These are phyloP conservation scores for Sebastes kiyomatsui DNA, from an alignment of 2,797 vertebrate genomes.

Conservation along the genomic window DNA sequence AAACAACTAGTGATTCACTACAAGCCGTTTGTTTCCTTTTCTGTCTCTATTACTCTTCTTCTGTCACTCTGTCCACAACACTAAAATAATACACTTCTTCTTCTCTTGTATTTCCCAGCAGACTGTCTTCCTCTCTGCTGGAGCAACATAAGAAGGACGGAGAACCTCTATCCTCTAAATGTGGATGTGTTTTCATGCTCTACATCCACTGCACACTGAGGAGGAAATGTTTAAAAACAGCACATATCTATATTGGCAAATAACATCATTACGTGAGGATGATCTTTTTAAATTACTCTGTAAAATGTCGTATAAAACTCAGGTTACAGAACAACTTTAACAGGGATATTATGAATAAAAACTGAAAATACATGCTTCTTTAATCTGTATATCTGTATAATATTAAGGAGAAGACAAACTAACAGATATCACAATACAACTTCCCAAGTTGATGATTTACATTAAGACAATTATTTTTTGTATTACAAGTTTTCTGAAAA, in stretches of 20 bases:
- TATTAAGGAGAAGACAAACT: not conserved
- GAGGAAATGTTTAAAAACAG: not conserved
- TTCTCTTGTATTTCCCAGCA: conserved; percentile 2
- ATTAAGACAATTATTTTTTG: not conserved
- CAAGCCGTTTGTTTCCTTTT: conserved; percentile 8
- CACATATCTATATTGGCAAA: not conserved
- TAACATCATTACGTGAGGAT: not conserved
- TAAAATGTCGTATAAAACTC: not conserved
- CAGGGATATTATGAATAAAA: not conserved
- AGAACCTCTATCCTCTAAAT: not conserved
- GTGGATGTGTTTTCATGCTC: not conserved
- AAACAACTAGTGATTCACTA: conserved; percentile 43
- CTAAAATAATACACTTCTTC: not conserved
- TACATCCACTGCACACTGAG: not conserved
- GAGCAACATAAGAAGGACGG: not conserved
- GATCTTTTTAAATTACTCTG: not conserved
- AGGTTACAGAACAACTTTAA: not conserved
- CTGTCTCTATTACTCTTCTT: conserved; percentile 14
- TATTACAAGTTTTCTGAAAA: not conserved
- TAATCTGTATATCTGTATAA: not conserved
- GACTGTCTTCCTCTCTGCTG: not conserved
- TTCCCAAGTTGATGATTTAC: not conserved
- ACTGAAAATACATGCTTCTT: not conserved
- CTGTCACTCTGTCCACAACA: not conserved
- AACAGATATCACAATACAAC: not conserved